Evolutionary conservation across 2,888 invertebrate genomes (phyloP).

Genomic region (Villa cingulata): DNA sequence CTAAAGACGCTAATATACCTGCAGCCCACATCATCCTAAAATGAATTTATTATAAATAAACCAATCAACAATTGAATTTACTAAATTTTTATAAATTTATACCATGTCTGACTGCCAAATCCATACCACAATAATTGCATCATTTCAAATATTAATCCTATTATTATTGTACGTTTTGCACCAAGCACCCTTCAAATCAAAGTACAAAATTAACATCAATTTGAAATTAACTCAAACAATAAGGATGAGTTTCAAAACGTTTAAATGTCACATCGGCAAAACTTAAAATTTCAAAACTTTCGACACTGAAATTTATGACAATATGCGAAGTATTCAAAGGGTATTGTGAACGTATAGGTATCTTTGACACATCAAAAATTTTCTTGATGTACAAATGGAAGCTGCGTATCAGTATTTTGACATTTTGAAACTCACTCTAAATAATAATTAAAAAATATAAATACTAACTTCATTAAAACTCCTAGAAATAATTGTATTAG

Average conservation of each 20-base stretch:
- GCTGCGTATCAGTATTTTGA: not conserved
- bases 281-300: too few relatives aligned
- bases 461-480: constrained; percentile 51
- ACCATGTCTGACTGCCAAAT: constrained; percentile 90
- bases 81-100: constrained; percentile 13
- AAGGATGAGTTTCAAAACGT: too few relatives aligned
- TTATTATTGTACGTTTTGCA: constrained; percentile 92
- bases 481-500: constrained; percentile 84
- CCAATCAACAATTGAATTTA: not conserved
- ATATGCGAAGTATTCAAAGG: too few relatives aligned
- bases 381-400: not conserved
- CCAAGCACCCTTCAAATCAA: constrained; percentile 52
- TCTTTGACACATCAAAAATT: not conserved
- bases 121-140: constrained; percentile 96
- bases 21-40: constrained; percentile 98
- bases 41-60: constrained; percentile 2
- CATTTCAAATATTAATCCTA: constrained; percentile 93
- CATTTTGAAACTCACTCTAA: too few relatives aligned
- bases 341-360: too few relatives aligned
- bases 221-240: too few relatives aligned
- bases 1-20: constrained; percentile 88
- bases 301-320: too few relatives aligned
- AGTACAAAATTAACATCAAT: constrained; percentile 9
- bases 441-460: not conserved
- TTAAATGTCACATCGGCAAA: too few relatives aligned